Evolutionary conservation across 2,113 vertebrate genomes (phyloP).

Genomic region (Calypte anna): DNA sequence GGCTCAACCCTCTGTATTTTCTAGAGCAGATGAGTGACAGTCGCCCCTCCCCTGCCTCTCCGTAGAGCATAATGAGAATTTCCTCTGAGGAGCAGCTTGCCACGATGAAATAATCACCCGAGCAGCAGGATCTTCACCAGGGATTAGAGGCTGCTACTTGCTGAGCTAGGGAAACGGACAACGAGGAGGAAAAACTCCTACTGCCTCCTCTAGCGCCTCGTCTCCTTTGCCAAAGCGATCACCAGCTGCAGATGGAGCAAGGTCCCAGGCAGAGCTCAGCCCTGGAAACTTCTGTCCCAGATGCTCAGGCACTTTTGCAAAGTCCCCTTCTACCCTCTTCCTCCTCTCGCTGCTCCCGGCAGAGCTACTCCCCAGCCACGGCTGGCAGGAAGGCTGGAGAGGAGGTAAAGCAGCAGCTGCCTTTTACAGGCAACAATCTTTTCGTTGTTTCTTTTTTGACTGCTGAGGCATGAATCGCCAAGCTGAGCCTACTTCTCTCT

Average conservation of each 20-base stretch:
- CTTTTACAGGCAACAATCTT: conserved; percentile 57
- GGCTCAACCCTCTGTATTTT: conserved; percentile 67
- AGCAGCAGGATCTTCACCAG: conserved; percentile 55
- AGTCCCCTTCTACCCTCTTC: conserved; percentile 1
- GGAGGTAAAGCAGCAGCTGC: conserved; percentile 38
- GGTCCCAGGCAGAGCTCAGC: neutral
- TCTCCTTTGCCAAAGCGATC: neutral
- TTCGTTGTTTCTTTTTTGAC: conserved; percentile 30
- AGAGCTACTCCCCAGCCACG: neutral
- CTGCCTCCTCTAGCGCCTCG: neutral
- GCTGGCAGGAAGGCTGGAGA: conserved; percentile 9
- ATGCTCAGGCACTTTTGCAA: neutral
- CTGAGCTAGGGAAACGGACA: conserved; percentile 50
- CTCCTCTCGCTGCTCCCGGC: neutral
- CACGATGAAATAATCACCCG: conserved; percentile 64
- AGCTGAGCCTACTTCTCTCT: neutral
- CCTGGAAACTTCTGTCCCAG: conserved; percentile 19
- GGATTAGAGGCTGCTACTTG: conserved; percentile 60
- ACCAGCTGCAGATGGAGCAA: neutral
- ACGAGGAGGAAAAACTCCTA: conserved; percentile 1
- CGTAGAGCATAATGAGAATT: conserved; percentile 58
- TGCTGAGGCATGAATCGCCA: neutral
- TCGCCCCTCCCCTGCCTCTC: conserved; percentile 60
- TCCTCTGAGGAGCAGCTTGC: conserved; percentile 67
- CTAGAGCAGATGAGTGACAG: conserved; percentile 56